Evolutionary conservation across 2,888 invertebrate species (phyloP), one percentile per base, ranked within the genome.

Genomic region (Himalopsyche anomala): DNA sequence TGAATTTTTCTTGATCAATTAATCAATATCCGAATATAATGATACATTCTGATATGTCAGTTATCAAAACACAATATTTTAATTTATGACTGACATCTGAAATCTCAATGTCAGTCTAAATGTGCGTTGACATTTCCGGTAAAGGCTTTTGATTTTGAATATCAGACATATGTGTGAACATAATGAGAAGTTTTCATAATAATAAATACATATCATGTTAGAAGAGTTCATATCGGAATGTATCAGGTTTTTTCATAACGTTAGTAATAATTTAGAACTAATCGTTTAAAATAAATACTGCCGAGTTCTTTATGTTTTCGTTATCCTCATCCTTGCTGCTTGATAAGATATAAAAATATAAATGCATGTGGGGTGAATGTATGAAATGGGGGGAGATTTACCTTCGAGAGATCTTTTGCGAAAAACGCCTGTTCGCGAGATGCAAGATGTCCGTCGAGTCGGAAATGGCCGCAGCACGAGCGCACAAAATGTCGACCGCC

Each of bases 351-450:
- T 54, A 81, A 17, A 86, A 74, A 86, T 45, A 85, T 19, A 87
- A 81, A 87, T 87, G 87, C 86, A 83, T 83, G 87, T 86, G 86
- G 83, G 86, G 87, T 87, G 87, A 83, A 87, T 84, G 85, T 85
- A 79, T 81, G 82, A 82, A 84, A 86, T 84, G 84, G 87, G 82
- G 45, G 69, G 91, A 92, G 95, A 95, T 95, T 96, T 97, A 97
- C 97, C 97, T 97, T 97, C 97, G 96, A 97, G 96, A 95, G 97
- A 97, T 96, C 97, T 96, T 97, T 97, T 97, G 96, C 97, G 97
- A 97, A 97, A 97, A 96, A 97, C 96, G 96, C 97, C 97, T 97
- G 93, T 91, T 91, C 91, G 90, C 91, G 93, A 85, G 82, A 85
- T 82, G 82, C 85, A 83, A 83, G 85, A 85, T 87, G 87, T 83